Percentiles rank a stretch among this genome's conserved stretches.
phyloP scores from a whole-genome alignment of 2,797 vertebrate species.

The Brachyalestes nurse region DNA sequence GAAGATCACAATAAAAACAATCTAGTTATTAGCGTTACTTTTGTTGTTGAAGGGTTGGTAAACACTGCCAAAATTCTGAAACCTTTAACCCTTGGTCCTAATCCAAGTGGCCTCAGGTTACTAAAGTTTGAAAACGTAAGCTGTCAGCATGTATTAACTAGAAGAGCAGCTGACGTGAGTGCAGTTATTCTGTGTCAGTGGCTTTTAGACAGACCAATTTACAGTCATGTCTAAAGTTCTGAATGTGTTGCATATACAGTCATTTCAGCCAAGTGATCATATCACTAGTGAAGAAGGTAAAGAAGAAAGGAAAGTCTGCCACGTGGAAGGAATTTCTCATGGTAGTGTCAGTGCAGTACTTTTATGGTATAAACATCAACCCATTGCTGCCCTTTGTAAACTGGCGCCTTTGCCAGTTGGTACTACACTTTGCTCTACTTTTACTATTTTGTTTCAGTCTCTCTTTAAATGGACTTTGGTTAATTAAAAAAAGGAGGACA shows the following conservation, averaged over 20 bases:
- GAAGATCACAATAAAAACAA: neutral
- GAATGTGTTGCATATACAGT: neutral
- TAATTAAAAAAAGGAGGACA: neutral
- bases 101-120: neutral
- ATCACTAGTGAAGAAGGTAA: neutral
- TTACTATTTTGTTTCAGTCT: neutral
- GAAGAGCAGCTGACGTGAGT: neutral
- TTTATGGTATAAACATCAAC: neutral
- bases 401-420: neutral
- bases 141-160: neutral
- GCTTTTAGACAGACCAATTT: neutral
- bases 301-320: neutral
- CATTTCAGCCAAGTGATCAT: neutral
- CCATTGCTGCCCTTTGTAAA: neutral
- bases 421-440: neutral
- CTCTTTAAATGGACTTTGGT: neutral
- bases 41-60: neutral
- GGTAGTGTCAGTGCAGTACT: neutral
- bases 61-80: neutral
- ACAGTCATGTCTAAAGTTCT: neutral
- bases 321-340: too few species aligned
- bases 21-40: neutral
- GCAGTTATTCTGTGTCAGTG: neutral
- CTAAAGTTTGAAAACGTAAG: constrained; percentile 6
- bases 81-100: constrained; percentile 1